These are phyloP conservation scores for Istiophorus platypterus DNA, from an alignment of 2,113 vertebrate species.

Conservation along the genomic window DNA sequence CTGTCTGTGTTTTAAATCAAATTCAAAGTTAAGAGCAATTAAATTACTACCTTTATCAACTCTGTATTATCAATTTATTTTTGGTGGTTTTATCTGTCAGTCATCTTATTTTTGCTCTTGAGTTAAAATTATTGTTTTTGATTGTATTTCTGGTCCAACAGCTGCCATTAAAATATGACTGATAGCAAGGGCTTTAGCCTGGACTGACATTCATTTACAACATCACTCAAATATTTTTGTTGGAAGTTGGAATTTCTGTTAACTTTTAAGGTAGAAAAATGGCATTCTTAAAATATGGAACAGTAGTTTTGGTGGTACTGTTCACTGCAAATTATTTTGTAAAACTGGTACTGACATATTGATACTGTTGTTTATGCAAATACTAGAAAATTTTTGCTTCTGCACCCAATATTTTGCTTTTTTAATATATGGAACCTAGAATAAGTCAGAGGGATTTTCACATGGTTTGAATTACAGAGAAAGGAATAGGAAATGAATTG, in stretches of 20 bases:
- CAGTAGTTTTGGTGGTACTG: too few relatives aligned
- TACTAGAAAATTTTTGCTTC: not conserved
- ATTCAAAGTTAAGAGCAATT: not conserved
- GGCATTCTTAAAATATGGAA: not conserved
- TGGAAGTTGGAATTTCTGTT: not conserved
- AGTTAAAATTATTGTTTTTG: not conserved
- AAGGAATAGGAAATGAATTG: not conserved
- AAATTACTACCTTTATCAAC: not conserved
- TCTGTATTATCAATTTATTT: not conserved
- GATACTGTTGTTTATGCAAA: too few relatives aligned
- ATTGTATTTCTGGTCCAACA: conserved; percentile 21
- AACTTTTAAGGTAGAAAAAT: not conserved
- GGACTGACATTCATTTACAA: conserved; percentile 14
- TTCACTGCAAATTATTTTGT: not conserved
- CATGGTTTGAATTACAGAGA: not conserved
- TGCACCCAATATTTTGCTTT: not conserved
- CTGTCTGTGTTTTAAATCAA: too few relatives aligned
- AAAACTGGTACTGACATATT: too few relatives aligned
- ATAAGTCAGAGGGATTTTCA: not conserved
- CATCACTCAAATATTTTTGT: not conserved
- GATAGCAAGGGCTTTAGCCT: conserved; percentile 5
- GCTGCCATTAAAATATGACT: conserved; percentile 19
- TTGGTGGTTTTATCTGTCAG: not conserved
- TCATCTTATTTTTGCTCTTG: not conserved
- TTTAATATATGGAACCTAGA: not conserved